Evolutionary conservation across 2,797 vertebrate species (phyloP), one percentile per base, ranked within the genome.

Genomic region (Melanotaenia boesemani): DNA sequence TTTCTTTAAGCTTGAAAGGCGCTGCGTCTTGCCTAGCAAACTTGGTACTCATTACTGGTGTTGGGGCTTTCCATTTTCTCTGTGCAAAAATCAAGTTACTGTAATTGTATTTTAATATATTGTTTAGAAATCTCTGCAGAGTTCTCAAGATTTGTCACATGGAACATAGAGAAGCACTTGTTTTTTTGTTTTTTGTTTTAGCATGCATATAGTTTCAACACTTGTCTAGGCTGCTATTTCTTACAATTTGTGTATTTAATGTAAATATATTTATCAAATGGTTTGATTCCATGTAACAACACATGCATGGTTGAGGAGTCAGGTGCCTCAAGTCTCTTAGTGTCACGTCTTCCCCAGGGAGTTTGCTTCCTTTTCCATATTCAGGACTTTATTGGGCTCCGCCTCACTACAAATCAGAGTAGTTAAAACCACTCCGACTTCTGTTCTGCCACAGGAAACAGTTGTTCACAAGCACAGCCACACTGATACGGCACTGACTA

Each of bases 201-300:
- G 92, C 93, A 94, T 92, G 92, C 92, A 82, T 91, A 91, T 94
- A 94, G 93, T 94, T 93, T 94, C 91, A 93, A 94, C 93, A 95
- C 94, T 95, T 94, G 91, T 91, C 89, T 95, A 95, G 93, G 95
- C 95, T 96, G 95, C 95, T 96, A 95, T 95, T 95, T 95, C 94
- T 93, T 94, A 95, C 93, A 88, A 76, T 92, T 86, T 95, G 93
- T 95, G 93, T 96, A 95, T 95, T 94, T 94, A 94, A 89, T 95
- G 94, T 95, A 95, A 92, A 95, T 95, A 94, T 95, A 95, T 95
- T 95, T 95, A 95, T 95, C 87, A 81, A 80, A 87, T 76, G 60
- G 62, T 84, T 90, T 89, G 81, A 81, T 83, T 83, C 83, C 48
- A 55, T 89, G 76, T 91, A 84, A 54, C 83, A 81, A 84, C 81